Evolutionary conservation across 2,113 vertebrate species (phyloP).

Genomic region (Bubalus kerabau): DNA sequence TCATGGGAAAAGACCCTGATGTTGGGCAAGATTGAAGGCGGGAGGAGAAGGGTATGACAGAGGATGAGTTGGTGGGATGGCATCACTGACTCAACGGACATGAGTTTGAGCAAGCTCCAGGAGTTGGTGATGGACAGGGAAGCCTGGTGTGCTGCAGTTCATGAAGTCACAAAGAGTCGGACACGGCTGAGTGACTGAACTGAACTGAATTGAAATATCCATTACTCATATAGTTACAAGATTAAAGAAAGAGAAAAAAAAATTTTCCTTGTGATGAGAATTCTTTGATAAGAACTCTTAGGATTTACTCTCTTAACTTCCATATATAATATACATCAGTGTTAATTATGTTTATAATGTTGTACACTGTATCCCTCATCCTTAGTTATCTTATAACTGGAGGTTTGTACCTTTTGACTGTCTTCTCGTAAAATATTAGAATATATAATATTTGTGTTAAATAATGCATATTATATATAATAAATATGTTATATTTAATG

Average conservation of each 20-base stretch:
- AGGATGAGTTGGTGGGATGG: not conserved
- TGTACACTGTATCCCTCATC: not conserved
- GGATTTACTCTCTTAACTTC: not conserved
- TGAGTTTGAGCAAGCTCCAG: not conserved
- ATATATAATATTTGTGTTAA: not conserved
- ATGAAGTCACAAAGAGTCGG: not conserved
- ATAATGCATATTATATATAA: not conserved
- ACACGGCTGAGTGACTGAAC: not conserved
- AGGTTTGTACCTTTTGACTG: not conserved
- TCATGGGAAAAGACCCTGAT: not conserved
- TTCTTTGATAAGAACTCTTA: not conserved
- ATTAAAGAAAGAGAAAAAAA: not conserved
- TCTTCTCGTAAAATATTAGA: not conserved
- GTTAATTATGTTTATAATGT: not conserved
- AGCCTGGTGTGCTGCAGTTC: not conserved
- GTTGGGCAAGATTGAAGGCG: not conserved
- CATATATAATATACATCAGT: not conserved
- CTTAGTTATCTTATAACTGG: not conserved
- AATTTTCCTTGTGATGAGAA: not conserved
- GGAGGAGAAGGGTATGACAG: not conserved
- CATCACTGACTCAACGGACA: not conserved
- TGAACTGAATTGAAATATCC: not conserved
- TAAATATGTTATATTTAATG: not conserved
- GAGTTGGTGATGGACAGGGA: not conserved
- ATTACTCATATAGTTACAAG: not conserved